Percentiles rank a stretch among this genome's conserved stretches.
These are phyloP conservation scores for Gnathonemus echidnorhynchus DNA, from an alignment of 2,113 vertebrate genomes.

Conservation along the genomic window DNA sequence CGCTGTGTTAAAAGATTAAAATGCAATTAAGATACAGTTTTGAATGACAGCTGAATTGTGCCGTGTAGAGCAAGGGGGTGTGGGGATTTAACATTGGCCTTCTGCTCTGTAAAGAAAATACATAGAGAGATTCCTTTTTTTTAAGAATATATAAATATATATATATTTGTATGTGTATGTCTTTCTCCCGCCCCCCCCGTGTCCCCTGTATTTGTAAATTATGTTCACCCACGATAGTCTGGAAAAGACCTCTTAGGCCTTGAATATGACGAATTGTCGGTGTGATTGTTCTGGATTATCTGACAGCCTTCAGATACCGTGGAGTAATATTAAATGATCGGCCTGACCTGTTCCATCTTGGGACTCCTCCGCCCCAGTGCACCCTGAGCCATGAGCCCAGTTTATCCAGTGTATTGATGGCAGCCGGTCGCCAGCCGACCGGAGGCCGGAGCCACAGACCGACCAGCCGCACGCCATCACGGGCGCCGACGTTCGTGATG, in stretches of 20 bases:
- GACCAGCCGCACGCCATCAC: constrained; percentile 48
- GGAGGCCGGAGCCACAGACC: constrained; percentile 44
- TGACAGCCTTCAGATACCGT: constrained; percentile 46
- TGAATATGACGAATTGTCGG: constrained; percentile 49
- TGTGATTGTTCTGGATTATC: constrained; percentile 40
- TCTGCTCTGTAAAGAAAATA: constrained; percentile 62
- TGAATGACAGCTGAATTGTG: constrained; percentile 25
- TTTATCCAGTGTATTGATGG: constrained; percentile 57
- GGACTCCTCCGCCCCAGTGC: not conserved
- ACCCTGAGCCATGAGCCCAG: constrained; percentile 33
- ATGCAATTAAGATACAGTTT: constrained; percentile 35
- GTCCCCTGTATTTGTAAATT: constrained; percentile 52
- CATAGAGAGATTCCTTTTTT: constrained; percentile 70
- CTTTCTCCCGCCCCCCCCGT: constrained; percentile 54
- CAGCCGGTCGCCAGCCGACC: constrained; percentile 44
- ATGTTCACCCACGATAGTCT: constrained; percentile 52
- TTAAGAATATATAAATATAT: constrained; percentile 66
- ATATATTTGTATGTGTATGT: constrained; percentile 68
- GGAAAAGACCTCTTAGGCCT: constrained; percentile 52
- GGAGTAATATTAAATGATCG: constrained; percentile 40
- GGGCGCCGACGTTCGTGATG: not conserved
- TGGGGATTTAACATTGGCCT: constrained; percentile 56
- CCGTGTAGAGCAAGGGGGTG: constrained; percentile 47
- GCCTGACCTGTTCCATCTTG: constrained; percentile 34
- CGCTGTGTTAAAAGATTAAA: constrained; percentile 49